phyloP scores from a whole-genome alignment of 2,113 vertebrate species.

The Syrrhaptes paradoxus region DNA sequence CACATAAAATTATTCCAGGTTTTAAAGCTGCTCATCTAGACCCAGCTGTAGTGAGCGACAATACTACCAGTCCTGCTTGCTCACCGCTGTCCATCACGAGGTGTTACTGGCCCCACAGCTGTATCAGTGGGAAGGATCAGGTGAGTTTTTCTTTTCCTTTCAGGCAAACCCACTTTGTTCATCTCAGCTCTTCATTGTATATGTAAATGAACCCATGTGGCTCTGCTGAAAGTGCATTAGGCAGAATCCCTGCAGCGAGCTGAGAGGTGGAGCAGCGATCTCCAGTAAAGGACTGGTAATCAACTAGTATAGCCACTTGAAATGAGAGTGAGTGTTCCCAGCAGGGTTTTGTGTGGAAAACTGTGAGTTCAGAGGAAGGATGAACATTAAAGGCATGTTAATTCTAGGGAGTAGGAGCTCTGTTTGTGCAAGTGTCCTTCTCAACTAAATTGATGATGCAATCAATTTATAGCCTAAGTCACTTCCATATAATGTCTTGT shows the following conservation, averaged over 20 bases:
- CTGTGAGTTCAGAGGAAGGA: neutral
- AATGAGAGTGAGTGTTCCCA: fast-evolving
- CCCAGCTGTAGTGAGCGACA: fast-evolving
- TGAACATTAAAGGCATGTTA: neutral
- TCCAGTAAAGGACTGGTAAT: neutral
- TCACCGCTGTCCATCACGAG: neutral
- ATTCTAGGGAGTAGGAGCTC: neutral
- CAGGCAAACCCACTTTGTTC: neutral
- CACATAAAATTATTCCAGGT: neutral
- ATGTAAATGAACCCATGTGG: neutral
- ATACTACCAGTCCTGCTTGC: neutral
- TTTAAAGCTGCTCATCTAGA: neutral
- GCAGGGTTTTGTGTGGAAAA: neutral
- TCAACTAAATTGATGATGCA: neutral
- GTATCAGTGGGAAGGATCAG: neutral
- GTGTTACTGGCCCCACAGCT: neutral
- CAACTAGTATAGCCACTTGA: neutral
- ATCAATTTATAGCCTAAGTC: neutral
- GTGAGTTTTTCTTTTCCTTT: neutral
- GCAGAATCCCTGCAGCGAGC: neutral
- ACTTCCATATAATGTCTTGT: neutral
- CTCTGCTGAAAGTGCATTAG: neutral
- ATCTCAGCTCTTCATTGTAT: neutral
- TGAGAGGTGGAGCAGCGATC: neutral
- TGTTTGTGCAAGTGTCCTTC: neutral